Percentiles rank a stretch among this genome's conserved stretches.
Evolutionary conservation across 1,140 invertebrate genomes (phyloP).

Genomic region (Glomeris maerens): DNA sequence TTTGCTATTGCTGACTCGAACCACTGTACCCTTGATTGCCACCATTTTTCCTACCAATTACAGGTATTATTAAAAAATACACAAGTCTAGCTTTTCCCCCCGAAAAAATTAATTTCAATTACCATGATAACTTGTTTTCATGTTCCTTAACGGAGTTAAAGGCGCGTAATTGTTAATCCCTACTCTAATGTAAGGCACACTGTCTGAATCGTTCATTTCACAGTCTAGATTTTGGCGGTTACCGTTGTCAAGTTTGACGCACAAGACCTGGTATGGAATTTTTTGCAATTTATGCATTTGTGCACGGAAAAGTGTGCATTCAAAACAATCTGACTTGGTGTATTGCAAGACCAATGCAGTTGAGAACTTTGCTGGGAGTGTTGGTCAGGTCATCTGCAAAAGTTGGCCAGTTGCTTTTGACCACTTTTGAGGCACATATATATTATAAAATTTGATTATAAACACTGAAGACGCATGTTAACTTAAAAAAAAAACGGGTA

Average conservation of each 20-base stretch:
- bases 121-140: slow-evolving; percentile 68
- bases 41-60: slow-evolving; percentile 57
- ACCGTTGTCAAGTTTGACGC: slow-evolving; percentile 9
- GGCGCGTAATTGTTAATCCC: slow-evolving; percentile 54
- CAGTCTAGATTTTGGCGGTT: slow-evolving; percentile 19
- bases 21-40: slow-evolving; percentile 68
- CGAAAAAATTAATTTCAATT: slow-evolving; percentile 19
- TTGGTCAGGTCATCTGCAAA: slow-evolving; percentile 49
- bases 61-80: slow-evolving; percentile 5
- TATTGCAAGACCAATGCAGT: slow-evolving; percentile 52
- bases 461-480: no score
- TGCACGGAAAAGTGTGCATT: background rate
- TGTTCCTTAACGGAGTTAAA: slow-evolving; percentile 47
- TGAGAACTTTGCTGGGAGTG: slow-evolving; percentile 45
- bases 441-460: no score
- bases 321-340: slow-evolving; percentile 11
- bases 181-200: background rate
- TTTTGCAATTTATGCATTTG: background rate
- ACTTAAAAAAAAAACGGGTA: background rate
- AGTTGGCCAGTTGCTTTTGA: no score
- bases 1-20: slow-evolving; percentile 59
- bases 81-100: background rate
- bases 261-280: slow-evolving; percentile 6
- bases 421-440: no score
- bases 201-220: slow-evolving; percentile 11